A percentile compares a stretch with the other conserved stretches of the same genome.
Evolutionary conservation across 2,113 vertebrate genomes (phyloP).

Genomic region (Embiotoca jacksoni): DNA sequence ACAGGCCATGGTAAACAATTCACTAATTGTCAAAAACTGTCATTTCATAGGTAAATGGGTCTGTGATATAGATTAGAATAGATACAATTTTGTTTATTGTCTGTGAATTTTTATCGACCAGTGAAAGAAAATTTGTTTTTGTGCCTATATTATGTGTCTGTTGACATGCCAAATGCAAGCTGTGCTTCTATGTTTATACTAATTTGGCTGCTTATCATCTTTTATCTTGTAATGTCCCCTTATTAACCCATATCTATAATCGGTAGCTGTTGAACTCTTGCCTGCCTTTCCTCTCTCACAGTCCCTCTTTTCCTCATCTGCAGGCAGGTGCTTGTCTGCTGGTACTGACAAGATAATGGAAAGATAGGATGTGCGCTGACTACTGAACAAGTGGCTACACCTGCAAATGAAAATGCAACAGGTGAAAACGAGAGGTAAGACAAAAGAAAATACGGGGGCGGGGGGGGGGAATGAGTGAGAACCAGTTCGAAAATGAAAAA

Average conservation of each 20-base stretch:
- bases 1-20: no score
- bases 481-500: background rate
- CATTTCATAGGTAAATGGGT: no score
- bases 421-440: constrained; percentile 4
- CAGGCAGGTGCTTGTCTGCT: constrained; percentile 61
- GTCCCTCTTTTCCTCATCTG: constrained; percentile 64
- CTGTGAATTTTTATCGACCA: background rate
- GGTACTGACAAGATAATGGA: constrained; percentile 67
- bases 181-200: constrained; percentile 2
- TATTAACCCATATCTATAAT: constrained; percentile 52
- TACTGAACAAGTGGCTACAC: constrained; percentile 47
- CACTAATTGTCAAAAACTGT: no score
- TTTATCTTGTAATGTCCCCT: constrained; percentile 39
- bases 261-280: constrained; percentile 62
- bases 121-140: background rate
- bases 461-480: background rate
- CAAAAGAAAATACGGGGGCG: constrained; percentile 2
- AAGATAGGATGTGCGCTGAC: constrained; percentile 53
- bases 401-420: constrained; percentile 32
- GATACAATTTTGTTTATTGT: background rate
- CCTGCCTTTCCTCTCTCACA: constrained; percentile 15
- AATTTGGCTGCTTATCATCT: constrained; percentile 35
- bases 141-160: background rate
- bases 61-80: background rate
- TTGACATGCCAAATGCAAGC: constrained; percentile 4